A percentile compares a stretch with the other conserved stretches of the same genome.
phyloP scores from a whole-genome alignment of 2,113 vertebrate genomes.

The Turnix velox region DNA sequence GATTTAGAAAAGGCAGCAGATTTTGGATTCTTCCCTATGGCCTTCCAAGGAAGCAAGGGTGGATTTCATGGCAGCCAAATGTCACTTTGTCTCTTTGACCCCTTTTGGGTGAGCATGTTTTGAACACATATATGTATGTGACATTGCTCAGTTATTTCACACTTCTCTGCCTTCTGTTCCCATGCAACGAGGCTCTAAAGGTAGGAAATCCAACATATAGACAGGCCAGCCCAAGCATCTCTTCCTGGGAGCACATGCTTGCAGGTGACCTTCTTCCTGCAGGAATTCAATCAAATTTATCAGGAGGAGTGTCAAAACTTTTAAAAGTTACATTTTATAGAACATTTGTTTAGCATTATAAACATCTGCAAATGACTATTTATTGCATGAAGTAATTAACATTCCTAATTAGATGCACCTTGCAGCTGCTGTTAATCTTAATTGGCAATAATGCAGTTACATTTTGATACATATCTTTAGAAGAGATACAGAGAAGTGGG shows the following conservation, averaged over 20 bases:
- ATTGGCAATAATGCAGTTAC: constrained; percentile 73
- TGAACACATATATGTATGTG: not conserved
- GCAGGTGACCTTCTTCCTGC: not conserved
- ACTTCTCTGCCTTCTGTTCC: not conserved
- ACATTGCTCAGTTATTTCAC: not conserved
- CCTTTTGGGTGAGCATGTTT: fast-evolving
- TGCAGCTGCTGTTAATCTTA: constrained; percentile 75
- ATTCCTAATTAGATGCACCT: constrained; percentile 77
- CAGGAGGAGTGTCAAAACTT: not conserved
- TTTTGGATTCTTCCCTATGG: not conserved
- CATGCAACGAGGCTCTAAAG: not conserved
- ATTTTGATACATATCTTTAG: constrained; percentile 71
- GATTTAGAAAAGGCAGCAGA: not conserved
- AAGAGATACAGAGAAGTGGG: constrained; percentile 47
- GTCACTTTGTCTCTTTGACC: not conserved
- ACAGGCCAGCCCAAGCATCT: not conserved
- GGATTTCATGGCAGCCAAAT: not conserved
- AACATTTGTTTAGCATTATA: constrained; percentile 59
- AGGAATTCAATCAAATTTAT: not conserved
- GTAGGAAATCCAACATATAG: not conserved
- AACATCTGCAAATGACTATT: constrained; percentile 74
- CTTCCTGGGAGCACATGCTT: no score
- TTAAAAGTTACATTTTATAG: constrained; percentile 27
- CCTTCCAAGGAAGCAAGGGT: not conserved
- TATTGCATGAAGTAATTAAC: constrained; percentile 73